Percentiles rank a stretch among this genome's conserved stretches.
Conservation (phyloP, 2,797 vertebrate species). For the Sphaeramia orbicularis region DNA sequence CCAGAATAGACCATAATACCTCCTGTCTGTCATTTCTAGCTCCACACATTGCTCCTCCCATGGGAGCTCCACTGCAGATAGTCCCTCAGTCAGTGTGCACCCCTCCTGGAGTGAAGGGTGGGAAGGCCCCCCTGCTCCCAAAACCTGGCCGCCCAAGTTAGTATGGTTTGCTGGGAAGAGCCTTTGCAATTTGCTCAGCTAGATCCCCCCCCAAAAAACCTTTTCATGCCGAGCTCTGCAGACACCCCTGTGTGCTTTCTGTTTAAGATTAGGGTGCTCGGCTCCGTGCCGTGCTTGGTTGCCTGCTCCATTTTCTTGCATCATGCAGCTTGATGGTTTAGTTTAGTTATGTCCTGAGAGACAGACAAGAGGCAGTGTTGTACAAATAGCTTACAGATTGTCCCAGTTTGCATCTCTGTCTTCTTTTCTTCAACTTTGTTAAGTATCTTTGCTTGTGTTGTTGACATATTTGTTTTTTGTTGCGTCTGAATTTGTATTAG, state of each 20-base stretch:
- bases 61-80: conserved; percentile 82
- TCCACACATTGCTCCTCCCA: conserved; percentile 72
- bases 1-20: conserved; percentile 61
- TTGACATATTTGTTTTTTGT: conserved; percentile 67
- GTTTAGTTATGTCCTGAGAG: conserved; percentile 30
- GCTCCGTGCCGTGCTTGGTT: conserved; percentile 60
- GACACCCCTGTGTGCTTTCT: conserved; percentile 58
- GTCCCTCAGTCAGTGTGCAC: conserved; percentile 84
- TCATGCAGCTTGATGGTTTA: conserved; percentile 66
- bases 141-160: conserved; percentile 87
- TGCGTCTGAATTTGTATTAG: conserved; percentile 62
- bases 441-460: conserved; percentile 67
- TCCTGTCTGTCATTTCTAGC: conserved; percentile 86
- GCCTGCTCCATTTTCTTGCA: conserved; percentile 53
- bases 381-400: conserved; percentile 37
- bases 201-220: conserved; percentile 22
- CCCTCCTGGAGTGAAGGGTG: conserved; percentile 81
- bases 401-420: conserved; percentile 45
- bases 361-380: conserved; percentile 42
- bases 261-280: conserved; percentile 33
- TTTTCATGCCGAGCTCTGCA: conserved; percentile 34
- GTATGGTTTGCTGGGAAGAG: conserved; percentile 78
- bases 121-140: conserved; percentile 81
- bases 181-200: conserved; percentile 61
- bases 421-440: conserved; percentile 42